A percentile compares a stretch with the other conserved stretches of the same genome.
Evolutionary conservation across 2,797 vertebrate genomes (phyloP).

Genomic region (Anguilla megastoma): DNA sequence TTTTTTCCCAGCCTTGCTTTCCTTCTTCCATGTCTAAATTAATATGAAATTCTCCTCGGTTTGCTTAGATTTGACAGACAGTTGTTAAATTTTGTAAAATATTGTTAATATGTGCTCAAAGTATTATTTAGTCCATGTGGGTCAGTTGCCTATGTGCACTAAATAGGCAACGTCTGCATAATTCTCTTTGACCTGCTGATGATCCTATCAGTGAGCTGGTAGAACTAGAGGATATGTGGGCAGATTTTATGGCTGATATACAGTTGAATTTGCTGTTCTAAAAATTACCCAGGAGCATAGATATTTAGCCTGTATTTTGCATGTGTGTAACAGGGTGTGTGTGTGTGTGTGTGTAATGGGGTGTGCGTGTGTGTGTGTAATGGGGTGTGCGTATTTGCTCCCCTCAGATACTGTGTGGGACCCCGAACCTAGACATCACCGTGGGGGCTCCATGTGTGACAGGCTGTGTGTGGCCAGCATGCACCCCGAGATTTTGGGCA

Average conservation of each 20-base stretch:
- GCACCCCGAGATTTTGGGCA: constrained; percentile 53
- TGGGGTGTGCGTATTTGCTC: constrained; percentile 11
- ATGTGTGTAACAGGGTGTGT: neutral
- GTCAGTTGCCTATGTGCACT: too few species aligned
- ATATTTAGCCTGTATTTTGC: neutral
- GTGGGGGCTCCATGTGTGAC: constrained; percentile 62
- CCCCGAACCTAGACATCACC: constrained; percentile 43
- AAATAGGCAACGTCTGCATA: too few species aligned
- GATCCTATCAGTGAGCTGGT: neutral
- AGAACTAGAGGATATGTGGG: neutral
- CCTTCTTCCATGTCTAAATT: neutral
- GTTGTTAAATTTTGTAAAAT: neutral
- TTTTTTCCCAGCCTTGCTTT: neutral
- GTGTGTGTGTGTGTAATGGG: neutral
- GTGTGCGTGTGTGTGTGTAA: neutral
- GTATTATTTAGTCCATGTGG: neutral
- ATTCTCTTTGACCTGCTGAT: too few species aligned
- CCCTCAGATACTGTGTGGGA: constrained; percentile 65
- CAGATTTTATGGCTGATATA: neutral
- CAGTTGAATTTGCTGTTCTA: neutral
- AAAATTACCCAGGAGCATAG: neutral
- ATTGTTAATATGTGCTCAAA: neutral
- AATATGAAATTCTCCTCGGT: neutral
- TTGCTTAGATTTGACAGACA: neutral
- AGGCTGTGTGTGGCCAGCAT: constrained; percentile 52